These are phyloP conservation scores for Cerastis rubricosa DNA, from an alignment of 2,888 invertebrate species.

Conservation along the genomic window DNA sequence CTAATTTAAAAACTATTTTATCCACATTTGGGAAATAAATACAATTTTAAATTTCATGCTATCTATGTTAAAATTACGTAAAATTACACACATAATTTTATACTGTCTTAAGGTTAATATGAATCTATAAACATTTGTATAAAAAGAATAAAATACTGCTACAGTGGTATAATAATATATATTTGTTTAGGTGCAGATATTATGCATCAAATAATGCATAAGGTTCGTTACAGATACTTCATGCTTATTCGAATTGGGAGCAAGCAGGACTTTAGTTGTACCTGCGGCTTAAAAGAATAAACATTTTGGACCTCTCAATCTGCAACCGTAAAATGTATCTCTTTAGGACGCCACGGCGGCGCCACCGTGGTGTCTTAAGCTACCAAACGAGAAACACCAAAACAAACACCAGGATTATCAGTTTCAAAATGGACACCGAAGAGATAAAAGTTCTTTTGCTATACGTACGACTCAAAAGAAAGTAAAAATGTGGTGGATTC, in stretches of 20 bases:
- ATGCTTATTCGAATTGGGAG: constrained; percentile 12
- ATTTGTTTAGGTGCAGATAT: no score
- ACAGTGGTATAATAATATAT: no score
- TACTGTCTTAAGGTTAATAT: constrained; percentile 47
- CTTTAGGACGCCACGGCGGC: no score
- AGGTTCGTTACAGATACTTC: no score
- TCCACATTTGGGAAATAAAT: constrained; percentile 66
- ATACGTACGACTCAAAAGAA: no score
- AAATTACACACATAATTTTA: constrained; percentile 38
- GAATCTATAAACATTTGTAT: constrained; percentile 72
- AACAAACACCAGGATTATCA: no score
- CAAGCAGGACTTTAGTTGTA: constrained; percentile 14
- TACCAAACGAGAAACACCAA: no score
- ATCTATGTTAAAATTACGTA: constrained; percentile 45
- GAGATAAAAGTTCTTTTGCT: no score
- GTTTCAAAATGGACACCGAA: no score
- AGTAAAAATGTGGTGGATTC: no score
- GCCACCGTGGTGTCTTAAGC: no score
- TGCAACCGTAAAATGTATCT: background rate
- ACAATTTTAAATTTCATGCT: constrained; percentile 59
- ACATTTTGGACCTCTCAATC: background rate
- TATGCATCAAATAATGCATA: no score
- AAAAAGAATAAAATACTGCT: constrained; percentile 79
- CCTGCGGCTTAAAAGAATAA: background rate
- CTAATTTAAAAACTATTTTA: constrained; percentile 50